A percentile compares a stretch with the other conserved stretches of the same genome.
Conservation (phyloP, 2,113 vertebrate genomes). For the Falco punctatus region DNA sequence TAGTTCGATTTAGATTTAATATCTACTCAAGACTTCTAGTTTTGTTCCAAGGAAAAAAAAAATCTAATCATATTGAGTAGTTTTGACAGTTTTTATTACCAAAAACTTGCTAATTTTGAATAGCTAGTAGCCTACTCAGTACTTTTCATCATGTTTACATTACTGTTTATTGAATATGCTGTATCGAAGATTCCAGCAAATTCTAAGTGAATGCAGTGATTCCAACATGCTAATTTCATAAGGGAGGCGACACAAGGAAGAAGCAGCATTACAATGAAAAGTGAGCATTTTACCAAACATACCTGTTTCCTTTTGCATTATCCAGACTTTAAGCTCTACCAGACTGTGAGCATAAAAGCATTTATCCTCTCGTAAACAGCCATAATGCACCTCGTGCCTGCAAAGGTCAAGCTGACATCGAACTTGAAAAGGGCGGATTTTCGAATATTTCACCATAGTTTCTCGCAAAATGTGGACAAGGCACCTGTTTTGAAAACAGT, state of each 20-base stretch:
- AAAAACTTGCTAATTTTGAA: neutral
- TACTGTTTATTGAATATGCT: neutral
- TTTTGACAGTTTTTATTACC: neutral
- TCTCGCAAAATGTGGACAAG: constrained; percentile 95
- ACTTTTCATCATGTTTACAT: neutral
- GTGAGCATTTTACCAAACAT: neutral
- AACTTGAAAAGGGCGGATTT: constrained; percentile 84
- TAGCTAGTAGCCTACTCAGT: neutral
- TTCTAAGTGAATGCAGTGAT: neutral
- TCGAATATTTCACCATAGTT: constrained; percentile 91
- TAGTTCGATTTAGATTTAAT: neutral
- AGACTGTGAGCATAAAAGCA: constrained; percentile 97
- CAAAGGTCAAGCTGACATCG: constrained; percentile 91
- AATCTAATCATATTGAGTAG: neutral
- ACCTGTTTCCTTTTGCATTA: constrained; percentile 92
- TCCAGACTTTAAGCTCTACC: constrained; percentile 96
- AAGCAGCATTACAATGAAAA: neutral
- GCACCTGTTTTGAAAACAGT: constrained; percentile 81
- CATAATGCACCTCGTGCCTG: constrained; percentile 93
- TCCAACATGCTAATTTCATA: neutral
- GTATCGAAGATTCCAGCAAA: neutral
- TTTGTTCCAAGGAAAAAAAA: neutral
- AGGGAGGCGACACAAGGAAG: neutral
- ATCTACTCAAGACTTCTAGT: neutral
- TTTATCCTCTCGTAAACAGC: constrained; percentile 91